phyloP scores from a whole-genome alignment of 2,888 invertebrate species.

The Meteorus cinctellus region DNA sequence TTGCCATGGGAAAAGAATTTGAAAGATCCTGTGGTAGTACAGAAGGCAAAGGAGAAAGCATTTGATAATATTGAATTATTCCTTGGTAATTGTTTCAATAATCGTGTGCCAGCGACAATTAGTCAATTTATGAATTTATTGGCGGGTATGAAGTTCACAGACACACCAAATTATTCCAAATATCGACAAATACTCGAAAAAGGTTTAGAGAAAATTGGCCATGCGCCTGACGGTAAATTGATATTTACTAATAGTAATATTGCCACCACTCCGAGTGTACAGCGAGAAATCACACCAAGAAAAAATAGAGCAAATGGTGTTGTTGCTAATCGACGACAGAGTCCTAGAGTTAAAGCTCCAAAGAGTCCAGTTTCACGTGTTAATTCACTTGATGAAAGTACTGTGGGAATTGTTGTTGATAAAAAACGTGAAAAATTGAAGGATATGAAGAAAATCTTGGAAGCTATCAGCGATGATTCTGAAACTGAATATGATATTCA shows the following conservation, averaged over 20 bases:
- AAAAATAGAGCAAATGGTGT: conserved; percentile 39
- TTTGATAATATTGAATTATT: conserved; percentile 76
- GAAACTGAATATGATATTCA: conserved; percentile 66
- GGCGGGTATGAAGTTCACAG: conserved; percentile 80
- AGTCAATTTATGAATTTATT: conserved; percentile 80
- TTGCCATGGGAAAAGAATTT: conserved; percentile 90
- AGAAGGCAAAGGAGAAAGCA: conserved; percentile 81
- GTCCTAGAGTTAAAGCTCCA: conserved; percentile 34
- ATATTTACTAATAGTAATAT: background rate
- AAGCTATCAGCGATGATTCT: conserved; percentile 61
- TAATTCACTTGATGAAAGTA: conserved; percentile 60
- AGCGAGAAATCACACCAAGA: conserved; percentile 37
- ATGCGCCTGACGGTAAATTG: conserved; percentile 6
- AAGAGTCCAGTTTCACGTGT: conserved; percentile 35
- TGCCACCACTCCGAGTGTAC: conserved; percentile 12
- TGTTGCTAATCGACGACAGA: conserved; percentile 18
- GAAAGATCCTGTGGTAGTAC: conserved; percentile 78
- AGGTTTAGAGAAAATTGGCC: conserved; percentile 29
- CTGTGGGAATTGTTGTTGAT: conserved; percentile 62
- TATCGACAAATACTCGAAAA: conserved; percentile 79
- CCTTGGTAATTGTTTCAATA: conserved; percentile 72
- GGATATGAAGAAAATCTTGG: conserved; percentile 59
- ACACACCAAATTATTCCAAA: conserved; percentile 83
- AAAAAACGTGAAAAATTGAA: conserved; percentile 61
- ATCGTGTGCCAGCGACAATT: conserved; percentile 69